Conservation (phyloP, 1,140 invertebrate species). For the Diorhabda sublineata region DNA sequence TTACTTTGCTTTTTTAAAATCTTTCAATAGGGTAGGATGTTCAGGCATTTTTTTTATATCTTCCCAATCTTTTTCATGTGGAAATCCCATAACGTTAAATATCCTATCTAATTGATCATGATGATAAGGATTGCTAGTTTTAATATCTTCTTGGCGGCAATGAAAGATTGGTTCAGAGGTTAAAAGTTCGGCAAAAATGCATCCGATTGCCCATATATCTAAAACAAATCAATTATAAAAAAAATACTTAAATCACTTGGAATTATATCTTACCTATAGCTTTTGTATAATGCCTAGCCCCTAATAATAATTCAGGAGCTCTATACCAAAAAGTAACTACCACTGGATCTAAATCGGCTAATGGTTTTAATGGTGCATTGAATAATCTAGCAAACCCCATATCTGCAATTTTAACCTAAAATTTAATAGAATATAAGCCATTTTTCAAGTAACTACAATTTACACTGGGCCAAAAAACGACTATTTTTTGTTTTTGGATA, state of each 20-base stretch:
- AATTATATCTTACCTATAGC: slow-evolving; percentile 73
- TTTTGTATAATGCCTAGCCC: slow-evolving; percentile 97
- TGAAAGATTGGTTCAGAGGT: slow-evolving; percentile 99
- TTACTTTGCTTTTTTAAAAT: slow-evolving; percentile 95
- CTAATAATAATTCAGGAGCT: slow-evolving; percentile 93
- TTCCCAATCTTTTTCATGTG: slow-evolving; percentile 98
- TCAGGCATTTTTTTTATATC: slow-evolving; percentile 99
- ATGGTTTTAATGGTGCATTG: slow-evolving; percentile 95
- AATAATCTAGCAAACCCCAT: slow-evolving; percentile 99
- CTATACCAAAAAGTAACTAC: slow-evolving; percentile 99
- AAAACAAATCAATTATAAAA: slow-evolving; percentile 26
- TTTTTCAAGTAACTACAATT: no score
- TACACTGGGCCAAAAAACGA: no score
- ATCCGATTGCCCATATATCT: slow-evolving; percentile 99
- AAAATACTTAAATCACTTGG: not conserved
- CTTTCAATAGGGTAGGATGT: slow-evolving; percentile 91
- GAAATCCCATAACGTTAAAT: slow-evolving; percentile 99
- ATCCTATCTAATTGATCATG: slow-evolving; percentile 99
- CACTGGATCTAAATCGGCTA: slow-evolving; percentile 97
- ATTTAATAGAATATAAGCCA: not conserved
- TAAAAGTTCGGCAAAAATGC: slow-evolving; percentile 96
- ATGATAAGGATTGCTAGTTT: slow-evolving; percentile 99
- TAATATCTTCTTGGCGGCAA: slow-evolving; percentile 99
- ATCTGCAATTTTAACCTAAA: slow-evolving; percentile 85
- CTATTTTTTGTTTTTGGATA: no score